These are phyloP conservation scores for Odontesthes bonariensis DNA, from an alignment of 2,113 vertebrate genomes.

Conservation along the genomic window DNA sequence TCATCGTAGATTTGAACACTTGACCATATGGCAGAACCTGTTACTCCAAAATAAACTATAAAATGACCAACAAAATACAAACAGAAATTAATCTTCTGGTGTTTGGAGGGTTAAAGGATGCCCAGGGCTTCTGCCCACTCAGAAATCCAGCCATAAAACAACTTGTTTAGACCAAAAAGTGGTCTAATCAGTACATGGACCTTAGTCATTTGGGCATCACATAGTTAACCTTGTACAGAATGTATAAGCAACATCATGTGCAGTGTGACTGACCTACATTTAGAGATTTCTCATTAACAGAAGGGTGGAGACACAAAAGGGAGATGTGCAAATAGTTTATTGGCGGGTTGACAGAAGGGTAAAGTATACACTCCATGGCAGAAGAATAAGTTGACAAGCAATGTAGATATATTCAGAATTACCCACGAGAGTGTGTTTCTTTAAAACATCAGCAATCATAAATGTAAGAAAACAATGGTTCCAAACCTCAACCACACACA, in stretches of 20 bases:
- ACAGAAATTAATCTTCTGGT: not conserved
- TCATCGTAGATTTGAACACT: too few species aligned
- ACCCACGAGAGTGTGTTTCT: slow-evolving; percentile 37
- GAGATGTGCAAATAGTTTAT: slow-evolving; percentile 79
- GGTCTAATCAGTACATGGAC: not conserved
- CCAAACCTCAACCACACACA: slow-evolving; percentile 31
- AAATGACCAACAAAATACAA: too few species aligned
- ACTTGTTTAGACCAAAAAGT: too few species aligned
- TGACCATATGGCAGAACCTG: too few species aligned
- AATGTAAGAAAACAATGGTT: slow-evolving; percentile 27
- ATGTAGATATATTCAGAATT: slow-evolving; percentile 69
- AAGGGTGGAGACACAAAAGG: not conserved
- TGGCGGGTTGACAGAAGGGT: slow-evolving; percentile 67
- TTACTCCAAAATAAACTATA: too few species aligned
- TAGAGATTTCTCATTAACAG: not conserved
- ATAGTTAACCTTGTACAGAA: not conserved
- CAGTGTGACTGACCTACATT: not conserved
- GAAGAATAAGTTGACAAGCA: slow-evolving; percentile 68
- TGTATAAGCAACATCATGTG: not conserved
- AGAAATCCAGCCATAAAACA: too few species aligned
- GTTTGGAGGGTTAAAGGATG: not conserved
- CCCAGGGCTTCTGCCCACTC: too few species aligned
- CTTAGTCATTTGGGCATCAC: not conserved
- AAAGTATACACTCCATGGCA: slow-evolving; percentile 62
- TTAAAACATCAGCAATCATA: slow-evolving; percentile 29